Conservation (phyloP, 2,797 vertebrate genomes). For the Harpagifer antarcticus region DNA sequence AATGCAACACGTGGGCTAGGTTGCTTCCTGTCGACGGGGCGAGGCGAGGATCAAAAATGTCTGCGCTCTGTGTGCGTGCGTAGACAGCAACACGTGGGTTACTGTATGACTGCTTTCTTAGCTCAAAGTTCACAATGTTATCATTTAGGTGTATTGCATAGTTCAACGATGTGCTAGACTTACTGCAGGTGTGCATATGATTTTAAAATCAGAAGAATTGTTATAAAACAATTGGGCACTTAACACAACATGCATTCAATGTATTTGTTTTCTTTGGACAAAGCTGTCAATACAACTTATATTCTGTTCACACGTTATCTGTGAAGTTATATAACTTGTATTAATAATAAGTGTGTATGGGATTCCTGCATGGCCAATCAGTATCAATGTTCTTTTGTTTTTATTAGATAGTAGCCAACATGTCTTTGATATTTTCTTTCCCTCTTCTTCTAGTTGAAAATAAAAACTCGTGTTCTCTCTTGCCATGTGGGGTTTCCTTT, state of each 20-base stretch:
- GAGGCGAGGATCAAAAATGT: conserved; percentile 76
- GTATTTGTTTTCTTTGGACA: neutral
- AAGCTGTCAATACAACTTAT: neutral
- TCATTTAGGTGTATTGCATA: neutral
- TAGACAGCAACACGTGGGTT: conserved; percentile 71
- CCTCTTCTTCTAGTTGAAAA: neutral
- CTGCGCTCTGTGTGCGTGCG: conserved; percentile 59
- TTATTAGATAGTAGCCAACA: neutral
- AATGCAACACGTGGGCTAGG: conserved; percentile 75
- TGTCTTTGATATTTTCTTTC: conserved; percentile 18
- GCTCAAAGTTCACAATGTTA: conserved; percentile 1
- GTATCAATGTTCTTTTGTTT: conserved; percentile 2
- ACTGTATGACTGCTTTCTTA: neutral
- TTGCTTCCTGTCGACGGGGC: conserved; percentile 50
- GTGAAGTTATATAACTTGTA: neutral
- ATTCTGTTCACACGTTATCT: neutral
- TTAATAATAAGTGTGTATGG: neutral
- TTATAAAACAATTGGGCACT: neutral
- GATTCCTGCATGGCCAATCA: neutral
- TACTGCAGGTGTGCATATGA: neutral
- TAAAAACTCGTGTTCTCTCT: neutral
- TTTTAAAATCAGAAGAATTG: neutral
- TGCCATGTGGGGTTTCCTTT: conserved; percentile 30
- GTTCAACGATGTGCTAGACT: accelerated
- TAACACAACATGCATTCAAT: no score